Percentiles rank a stretch among this genome's conserved stretches.
Evolutionary conservation across 1,140 invertebrate species (phyloP).

Genomic region (Eumeta japonica): DNA sequence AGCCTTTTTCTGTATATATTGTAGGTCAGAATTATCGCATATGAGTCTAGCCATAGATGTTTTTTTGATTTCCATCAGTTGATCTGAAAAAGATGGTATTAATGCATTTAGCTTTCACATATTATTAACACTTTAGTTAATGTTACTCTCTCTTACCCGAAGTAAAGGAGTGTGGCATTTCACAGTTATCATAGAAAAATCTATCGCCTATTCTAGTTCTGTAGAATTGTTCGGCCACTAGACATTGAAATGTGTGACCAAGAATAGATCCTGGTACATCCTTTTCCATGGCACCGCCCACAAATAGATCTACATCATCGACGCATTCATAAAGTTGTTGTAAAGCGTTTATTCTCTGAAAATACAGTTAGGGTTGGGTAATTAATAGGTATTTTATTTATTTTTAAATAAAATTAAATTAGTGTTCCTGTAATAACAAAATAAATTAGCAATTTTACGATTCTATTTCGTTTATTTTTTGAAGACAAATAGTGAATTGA

Average conservation of each 20-base stretch:
- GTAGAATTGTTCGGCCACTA: constrained; percentile 86
- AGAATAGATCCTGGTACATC: constrained; percentile 74
- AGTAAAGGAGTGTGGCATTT: constrained; percentile 68
- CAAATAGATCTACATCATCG: constrained; percentile 87
- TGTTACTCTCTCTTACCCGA: constrained; percentile 56
- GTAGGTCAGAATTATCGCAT: constrained; percentile 46
- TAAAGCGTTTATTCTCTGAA: constrained; percentile 67
- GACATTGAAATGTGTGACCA: constrained; percentile 90
- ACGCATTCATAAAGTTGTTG: constrained; percentile 67
- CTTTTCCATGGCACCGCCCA: constrained; percentile 79
- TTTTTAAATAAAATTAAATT: not conserved
- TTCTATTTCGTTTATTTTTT: too few relatives aligned
- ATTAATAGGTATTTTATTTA: not conserved
- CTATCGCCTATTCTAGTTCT: constrained; percentile 79
- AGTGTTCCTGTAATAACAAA: not conserved
- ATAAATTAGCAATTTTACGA: too few relatives aligned
- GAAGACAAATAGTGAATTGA: too few relatives aligned
- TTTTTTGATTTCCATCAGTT: constrained; percentile 52
- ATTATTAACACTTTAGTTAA: constrained; percentile 1
- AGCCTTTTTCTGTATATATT: constrained; percentile 30
- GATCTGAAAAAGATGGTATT: constrained; percentile 33
- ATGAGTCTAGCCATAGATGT: constrained; percentile 47
- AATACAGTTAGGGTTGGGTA: too few relatives aligned
- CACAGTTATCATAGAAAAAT: constrained; percentile 78
- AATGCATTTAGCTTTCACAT: not conserved